Evolutionary conservation across 1,140 invertebrate species (phyloP).

Genomic region (Pararge aegeria): DNA sequence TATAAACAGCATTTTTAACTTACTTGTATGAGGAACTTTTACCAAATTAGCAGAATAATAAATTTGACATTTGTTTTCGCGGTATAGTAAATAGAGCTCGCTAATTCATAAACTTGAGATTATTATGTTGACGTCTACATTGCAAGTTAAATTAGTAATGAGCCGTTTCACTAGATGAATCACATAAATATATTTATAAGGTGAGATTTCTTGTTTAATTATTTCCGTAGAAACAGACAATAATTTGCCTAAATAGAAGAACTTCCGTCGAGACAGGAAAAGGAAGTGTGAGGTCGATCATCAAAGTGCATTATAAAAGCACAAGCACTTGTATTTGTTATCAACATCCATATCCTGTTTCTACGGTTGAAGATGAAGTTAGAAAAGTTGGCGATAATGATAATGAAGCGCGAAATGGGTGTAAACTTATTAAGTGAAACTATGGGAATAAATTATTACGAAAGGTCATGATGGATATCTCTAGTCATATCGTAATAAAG

Average conservation of each 20-base stretch:
- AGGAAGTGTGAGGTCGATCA: constrained; percentile 61
- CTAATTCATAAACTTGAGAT: constrained; percentile 29
- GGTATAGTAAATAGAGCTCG: constrained; percentile 37
- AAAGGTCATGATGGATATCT: neutral
- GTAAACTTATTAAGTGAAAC: neutral
- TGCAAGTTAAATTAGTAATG: constrained; percentile 30
- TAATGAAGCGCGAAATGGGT: constrained; percentile 6
- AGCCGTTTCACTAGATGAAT: constrained; percentile 20
- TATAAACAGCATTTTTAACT: neutral
- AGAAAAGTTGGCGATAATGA: constrained; percentile 14
- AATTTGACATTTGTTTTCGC: constrained; percentile 56
- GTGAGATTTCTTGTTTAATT: constrained; percentile 24
- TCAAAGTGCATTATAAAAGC: constrained; percentile 43
- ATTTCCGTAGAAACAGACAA: constrained; percentile 18
- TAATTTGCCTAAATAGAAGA: constrained; percentile 25
- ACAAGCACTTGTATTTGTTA: constrained; percentile 17
- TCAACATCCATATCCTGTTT: constrained; percentile 70
- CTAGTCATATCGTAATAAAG: too few relatives aligned
- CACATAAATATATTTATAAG: constrained; percentile 18
- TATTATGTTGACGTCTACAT: constrained; percentile 49
- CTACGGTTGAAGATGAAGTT: constrained; percentile 3
- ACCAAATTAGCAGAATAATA: constrained; percentile 5
- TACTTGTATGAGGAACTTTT: neutral
- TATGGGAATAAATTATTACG: neutral
- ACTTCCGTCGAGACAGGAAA: constrained; percentile 73